Evolutionary conservation across 2,888 invertebrate genomes (phyloP).

Genomic region (Cheilosia grossa): DNA sequence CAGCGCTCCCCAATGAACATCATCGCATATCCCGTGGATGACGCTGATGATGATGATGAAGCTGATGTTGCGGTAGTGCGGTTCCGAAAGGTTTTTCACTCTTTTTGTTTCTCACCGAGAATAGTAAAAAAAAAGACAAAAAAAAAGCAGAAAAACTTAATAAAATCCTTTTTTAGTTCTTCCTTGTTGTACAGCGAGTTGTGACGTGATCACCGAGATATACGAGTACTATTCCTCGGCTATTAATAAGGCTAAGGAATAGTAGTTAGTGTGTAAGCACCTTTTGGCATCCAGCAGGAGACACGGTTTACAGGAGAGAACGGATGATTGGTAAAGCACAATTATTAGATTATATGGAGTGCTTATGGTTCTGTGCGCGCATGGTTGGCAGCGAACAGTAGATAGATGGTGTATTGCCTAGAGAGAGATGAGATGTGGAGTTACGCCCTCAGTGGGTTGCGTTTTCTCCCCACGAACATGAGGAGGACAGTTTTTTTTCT

Average conservation of each 20-base stretch:
- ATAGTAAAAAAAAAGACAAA: slow-evolving; percentile 4
- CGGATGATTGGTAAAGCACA: slow-evolving; percentile 68
- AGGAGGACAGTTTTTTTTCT: not conserved
- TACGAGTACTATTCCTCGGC: slow-evolving; percentile 51
- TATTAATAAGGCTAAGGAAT: slow-evolving; percentile 67
- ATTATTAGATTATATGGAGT: slow-evolving; percentile 73
- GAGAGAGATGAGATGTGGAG: slow-evolving; percentile 56
- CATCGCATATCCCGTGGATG: slow-evolving; percentile 18
- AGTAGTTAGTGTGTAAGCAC: slow-evolving; percentile 60
- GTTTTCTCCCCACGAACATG: slow-evolving; percentile 5
- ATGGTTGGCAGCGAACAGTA: slow-evolving; percentile 34
- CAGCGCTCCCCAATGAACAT: slow-evolving; percentile 53
- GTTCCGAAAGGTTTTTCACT: slow-evolving; percentile 47
- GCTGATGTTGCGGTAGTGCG: slow-evolving; percentile 36
- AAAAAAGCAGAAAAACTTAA: not conserved
- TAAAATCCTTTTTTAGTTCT: slow-evolving; percentile 38
- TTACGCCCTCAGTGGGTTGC: slow-evolving; percentile 51
- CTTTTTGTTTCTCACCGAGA: slow-evolving; percentile 38
- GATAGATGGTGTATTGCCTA: slow-evolving; percentile 52
- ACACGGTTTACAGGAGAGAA: slow-evolving; percentile 33
- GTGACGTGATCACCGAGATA: slow-evolving; percentile 67
- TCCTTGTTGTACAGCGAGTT: slow-evolving; percentile 49
- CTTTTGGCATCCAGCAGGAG: slow-evolving; percentile 14
- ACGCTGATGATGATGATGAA: slow-evolving; percentile 34
- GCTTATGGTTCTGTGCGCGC: slow-evolving; percentile 61